These are phyloP conservation scores for Galendromus occidentalis DNA, from an alignment of 1,140 invertebrate species.

Conservation along the genomic window DNA sequence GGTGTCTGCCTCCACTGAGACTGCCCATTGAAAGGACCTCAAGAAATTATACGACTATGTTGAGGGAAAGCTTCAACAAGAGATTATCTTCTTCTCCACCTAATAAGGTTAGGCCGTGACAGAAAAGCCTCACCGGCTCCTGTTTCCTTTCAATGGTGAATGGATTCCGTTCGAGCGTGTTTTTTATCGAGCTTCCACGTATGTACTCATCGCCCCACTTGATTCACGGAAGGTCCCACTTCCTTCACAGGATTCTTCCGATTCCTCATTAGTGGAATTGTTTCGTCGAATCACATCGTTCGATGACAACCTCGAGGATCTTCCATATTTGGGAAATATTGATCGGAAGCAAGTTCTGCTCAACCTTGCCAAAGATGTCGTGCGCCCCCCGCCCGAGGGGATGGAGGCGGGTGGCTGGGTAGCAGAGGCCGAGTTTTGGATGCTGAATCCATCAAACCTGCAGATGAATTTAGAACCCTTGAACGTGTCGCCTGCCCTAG, in stretches of 20 bases:
- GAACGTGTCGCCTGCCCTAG: background rate
- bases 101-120: background rate
- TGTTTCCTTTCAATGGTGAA: too few relatives aligned
- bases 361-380: conserved; percentile 1
- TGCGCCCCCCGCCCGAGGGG: background rate
- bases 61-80: conserved; percentile 1
- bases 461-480: background rate
- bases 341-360: background rate
- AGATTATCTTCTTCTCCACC: background rate
- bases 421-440: conserved; percentile 5
- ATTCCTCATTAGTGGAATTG: background rate
- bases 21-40: conserved; percentile 3
- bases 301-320: conserved; percentile 4
- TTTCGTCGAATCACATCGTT: conserved; percentile 1
- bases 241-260: background rate
- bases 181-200: too few relatives aligned
- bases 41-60: background rate
- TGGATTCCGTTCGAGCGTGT: too few relatives aligned
- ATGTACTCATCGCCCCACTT: too few relatives aligned
- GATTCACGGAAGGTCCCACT: too few relatives aligned
- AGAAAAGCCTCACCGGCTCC: too few relatives aligned
- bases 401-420: background rate
- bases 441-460: background rate
- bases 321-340: background rate
- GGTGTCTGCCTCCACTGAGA: conserved; percentile 5